Percentiles rank a stretch among this genome's conserved stretches.
Conservation (phyloP, 2,888 invertebrate species). For the Alloplasta piceator region DNA sequence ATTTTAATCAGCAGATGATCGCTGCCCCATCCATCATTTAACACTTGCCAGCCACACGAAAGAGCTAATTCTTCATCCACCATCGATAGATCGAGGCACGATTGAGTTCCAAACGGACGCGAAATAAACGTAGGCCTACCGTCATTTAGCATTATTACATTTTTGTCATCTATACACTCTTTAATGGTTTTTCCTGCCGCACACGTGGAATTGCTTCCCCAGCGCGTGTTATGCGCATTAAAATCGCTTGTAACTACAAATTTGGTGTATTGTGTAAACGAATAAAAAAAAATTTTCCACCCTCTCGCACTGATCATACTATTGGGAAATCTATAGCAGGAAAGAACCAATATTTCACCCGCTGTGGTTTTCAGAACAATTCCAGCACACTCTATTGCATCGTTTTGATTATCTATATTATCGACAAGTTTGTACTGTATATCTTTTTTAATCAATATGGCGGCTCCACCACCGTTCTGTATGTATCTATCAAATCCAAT, state of each 20-base stretch:
- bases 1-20: constrained; percentile 43
- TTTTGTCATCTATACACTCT: not conserved
- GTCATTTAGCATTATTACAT: constrained; percentile 18
- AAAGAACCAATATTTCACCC: not conserved
- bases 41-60: constrained; percentile 29
- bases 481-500: constrained; percentile 3
- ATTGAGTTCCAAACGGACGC: constrained; percentile 14
- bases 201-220: constrained; percentile 7
- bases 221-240: constrained; percentile 13
- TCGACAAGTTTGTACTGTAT: not conserved
- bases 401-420: constrained; percentile 6
- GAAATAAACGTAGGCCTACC: constrained; percentile 14
- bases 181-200: constrained; percentile 1
- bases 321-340: constrained; percentile 10
- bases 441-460: constrained; percentile 9
- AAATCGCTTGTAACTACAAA: constrained; percentile 34
- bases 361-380: not conserved
- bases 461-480: not conserved
- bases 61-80: constrained; percentile 10
- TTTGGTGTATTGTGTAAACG: constrained; percentile 1
- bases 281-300: constrained; percentile 16
- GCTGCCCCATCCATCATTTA: constrained; percentile 49
- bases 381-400: not conserved
- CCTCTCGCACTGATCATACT: not conserved
- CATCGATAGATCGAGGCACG: constrained; percentile 31